These are phyloP conservation scores for Oscheius onirici DNA, from an alignment of 2,888 invertebrate species.

Conservation along the genomic window DNA sequence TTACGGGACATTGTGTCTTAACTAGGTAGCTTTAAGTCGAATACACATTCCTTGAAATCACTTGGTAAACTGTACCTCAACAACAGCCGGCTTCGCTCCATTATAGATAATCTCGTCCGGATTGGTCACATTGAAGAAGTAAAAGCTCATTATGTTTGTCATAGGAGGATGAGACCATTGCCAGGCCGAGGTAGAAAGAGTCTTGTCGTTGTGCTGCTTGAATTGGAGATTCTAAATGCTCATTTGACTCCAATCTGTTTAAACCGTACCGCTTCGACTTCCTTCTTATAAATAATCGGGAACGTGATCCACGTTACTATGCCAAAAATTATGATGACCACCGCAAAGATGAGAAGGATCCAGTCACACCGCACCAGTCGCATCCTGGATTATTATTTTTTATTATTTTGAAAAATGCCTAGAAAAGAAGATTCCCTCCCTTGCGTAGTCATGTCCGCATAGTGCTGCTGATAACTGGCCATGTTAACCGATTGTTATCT, in stretches of 20 bases:
- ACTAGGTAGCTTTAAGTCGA: too few relatives aligned
- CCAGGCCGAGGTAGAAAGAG: constrained; percentile 44
- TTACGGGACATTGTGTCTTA: too few relatives aligned
- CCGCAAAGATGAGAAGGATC: constrained; percentile 25
- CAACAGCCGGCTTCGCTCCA: constrained; percentile 51
- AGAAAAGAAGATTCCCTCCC: neutral
- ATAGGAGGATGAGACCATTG: constrained; percentile 47
- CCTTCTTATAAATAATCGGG: constrained; percentile 15
- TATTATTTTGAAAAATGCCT: neutral
- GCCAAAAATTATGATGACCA: constrained; percentile 7
- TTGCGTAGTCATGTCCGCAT: neutral
- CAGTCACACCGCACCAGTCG: constrained; percentile 23
- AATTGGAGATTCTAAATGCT: constrained; percentile 43
- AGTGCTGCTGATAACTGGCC: constrained; percentile 1
- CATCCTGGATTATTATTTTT: neutral
- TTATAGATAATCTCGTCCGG: constrained; percentile 58
- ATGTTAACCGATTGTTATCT: constrained; percentile 5
- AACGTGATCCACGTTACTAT: constrained; percentile 26
- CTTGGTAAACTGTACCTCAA: constrained; percentile 43
- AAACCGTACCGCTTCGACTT: constrained; percentile 1
- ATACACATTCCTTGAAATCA: too few relatives aligned
- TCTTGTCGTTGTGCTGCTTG: constrained; percentile 35
- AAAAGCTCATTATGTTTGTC: constrained; percentile 54
- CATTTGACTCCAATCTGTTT: too few relatives aligned
- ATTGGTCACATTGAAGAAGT: constrained; percentile 65